phyloP scores from a whole-genome alignment of 1,140 invertebrate species.

The Radopholus similis region DNA sequence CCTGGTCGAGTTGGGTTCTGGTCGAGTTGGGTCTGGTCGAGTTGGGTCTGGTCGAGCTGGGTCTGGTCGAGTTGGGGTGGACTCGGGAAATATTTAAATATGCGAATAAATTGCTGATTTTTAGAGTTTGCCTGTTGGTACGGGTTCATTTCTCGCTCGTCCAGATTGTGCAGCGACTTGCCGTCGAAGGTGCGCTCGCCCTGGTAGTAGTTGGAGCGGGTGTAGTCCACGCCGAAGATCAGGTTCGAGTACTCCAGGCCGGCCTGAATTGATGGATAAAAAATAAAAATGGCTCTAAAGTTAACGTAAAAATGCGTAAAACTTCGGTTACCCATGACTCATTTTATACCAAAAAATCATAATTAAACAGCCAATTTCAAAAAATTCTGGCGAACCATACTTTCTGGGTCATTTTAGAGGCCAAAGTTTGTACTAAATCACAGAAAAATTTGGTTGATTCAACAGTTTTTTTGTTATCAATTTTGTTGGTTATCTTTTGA shows the following conservation, averaged over 20 bases:
- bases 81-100: slow-evolving; percentile 4
- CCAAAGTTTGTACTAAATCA: no score
- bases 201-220: slow-evolving; percentile 64
- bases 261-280: slow-evolving; percentile 49
- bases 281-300: slow-evolving; percentile 2
- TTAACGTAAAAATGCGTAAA: background rate
- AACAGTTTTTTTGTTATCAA: no score
- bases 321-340: no score
- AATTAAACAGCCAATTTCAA: no score
- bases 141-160: slow-evolving; percentile 50
- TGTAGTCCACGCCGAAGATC: slow-evolving; percentile 64
- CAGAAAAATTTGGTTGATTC: no score
- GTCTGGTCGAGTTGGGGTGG: no score
- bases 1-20: no score
- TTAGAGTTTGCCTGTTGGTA: slow-evolving; percentile 58
- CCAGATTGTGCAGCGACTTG: slow-evolving; percentile 61
- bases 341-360: slow-evolving; percentile 5
- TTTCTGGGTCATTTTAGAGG: no score
- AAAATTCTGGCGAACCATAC: no score
- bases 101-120: slow-evolving; percentile 11
- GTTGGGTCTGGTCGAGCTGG: no score
- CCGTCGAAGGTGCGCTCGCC: slow-evolving; percentile 63
- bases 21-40: no score
- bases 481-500: no score
- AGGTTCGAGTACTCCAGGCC: slow-evolving; percentile 63